Evolutionary conservation across 1,140 invertebrate genomes (phyloP).

Genomic region (Cotesia vestalis): DNA sequence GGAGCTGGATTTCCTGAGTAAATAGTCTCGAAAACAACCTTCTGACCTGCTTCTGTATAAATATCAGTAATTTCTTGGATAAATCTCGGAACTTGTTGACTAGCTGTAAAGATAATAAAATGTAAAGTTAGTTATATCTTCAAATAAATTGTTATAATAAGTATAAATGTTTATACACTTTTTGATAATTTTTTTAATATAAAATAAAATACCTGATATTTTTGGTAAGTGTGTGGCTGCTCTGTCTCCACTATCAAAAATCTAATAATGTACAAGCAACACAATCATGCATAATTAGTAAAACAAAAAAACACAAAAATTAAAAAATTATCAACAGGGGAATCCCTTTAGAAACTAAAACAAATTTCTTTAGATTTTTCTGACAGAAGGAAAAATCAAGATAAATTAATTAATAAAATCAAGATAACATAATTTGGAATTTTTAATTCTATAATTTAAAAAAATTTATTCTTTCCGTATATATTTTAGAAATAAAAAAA

Average conservation of each 20-base stretch:
- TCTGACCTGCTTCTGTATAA: conserved; percentile 78
- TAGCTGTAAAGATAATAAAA: conserved; percentile 69
- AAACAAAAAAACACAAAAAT: conserved; percentile 20
- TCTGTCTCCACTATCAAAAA: conserved; percentile 55
- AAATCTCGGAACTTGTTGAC: conserved; percentile 82
- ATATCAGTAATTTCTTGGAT: conserved; percentile 81
- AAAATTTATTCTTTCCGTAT: too few species aligned
- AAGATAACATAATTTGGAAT: too few species aligned
- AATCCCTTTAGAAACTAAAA: too few species aligned
- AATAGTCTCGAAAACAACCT: conserved; percentile 77
- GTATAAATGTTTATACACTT: conserved; percentile 23
- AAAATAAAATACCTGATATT: conserved; percentile 43
- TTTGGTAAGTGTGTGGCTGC: conserved; percentile 41
- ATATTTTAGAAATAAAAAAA: too few species aligned
- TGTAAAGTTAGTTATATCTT: neutral
- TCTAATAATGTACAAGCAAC: conserved; percentile 50
- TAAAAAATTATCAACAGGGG: neutral
- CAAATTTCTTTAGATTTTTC: too few species aligned
- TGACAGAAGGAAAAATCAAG: too few species aligned
- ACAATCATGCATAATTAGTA: conserved; percentile 45
- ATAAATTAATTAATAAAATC: too few species aligned
- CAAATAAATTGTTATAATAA: conserved; percentile 5
- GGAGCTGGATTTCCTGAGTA: conserved; percentile 86
- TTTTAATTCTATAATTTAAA: too few species aligned
- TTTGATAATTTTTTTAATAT: conserved; percentile 5